Base-by-base conservation (phyloP, 2,888 invertebrate species). In the Actias luna region DNA sequence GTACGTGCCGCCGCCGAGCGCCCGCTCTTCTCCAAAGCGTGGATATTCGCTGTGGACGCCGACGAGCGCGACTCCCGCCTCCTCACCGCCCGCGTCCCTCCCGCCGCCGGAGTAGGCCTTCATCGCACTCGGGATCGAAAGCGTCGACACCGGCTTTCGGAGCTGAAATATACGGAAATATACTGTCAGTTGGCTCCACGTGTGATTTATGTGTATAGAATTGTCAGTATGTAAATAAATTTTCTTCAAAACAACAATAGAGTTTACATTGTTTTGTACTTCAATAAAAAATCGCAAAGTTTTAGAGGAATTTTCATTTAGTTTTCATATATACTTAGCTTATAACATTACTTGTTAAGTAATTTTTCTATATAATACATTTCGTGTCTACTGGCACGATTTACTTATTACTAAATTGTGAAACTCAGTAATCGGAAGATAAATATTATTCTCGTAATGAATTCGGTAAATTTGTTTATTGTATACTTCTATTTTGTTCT, bases 121-220 rank as follows among this genome's bases (percentile, higher is more conserved):
- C 95, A 97, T 97, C 92, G 97, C 97, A 92, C 97, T 97, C 89
- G 98, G 98, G 93, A 98, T 97, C 94, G 98, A 98, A 91, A 98
- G 96, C 91, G 98, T 98, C 93, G 98, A 98, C 93, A 97, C 97
- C 93, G 98, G 98, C 95, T 98, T 99, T 94, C 98, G 97, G 93
- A 99, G 96, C 97, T 98, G 95, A 67, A 95, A 95, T 68, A 72
- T 65, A 77, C 62, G 67, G 61, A 71, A 69, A 67, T 62, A 64
- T 62, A 65, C 66, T 63, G 65, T 73, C 64, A 75, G 64, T 50
- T 59, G 59, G 25, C 35, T 27, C 8, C 18, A 59, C 25, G 16
- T 59, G n/a, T 16, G 27, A 27, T 33, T 16, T 33, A 58, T 58
- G 31, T 18, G 7, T 35, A 35, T 18, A 14, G 33, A 58, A 3